Evolutionary conservation across 1,140 invertebrate species (phyloP).

Genomic region (Heliconius eleuchia): DNA sequence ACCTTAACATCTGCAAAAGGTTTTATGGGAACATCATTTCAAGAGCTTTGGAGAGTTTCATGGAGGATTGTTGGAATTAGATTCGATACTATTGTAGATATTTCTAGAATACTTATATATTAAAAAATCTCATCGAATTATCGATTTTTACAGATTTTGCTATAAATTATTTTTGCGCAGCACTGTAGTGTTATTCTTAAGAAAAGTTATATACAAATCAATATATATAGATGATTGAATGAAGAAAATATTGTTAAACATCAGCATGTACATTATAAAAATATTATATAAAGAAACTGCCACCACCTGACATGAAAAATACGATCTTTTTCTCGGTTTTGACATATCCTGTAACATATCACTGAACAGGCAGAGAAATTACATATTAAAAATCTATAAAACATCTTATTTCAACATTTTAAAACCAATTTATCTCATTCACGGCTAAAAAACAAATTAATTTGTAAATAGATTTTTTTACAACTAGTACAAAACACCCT

Average conservation of each 20-base stretch:
- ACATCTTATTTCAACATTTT: background rate
- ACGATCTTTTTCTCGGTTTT: background rate
- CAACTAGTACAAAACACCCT: background rate
- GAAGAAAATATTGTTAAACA: background rate
- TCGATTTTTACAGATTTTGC: conserved; percentile 22
- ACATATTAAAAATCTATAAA: background rate
- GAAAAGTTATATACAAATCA: background rate
- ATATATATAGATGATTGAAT: background rate
- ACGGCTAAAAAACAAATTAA: background rate
- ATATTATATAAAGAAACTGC: background rate
- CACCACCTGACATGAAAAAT: background rate
- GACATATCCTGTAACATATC: conserved; percentile 7
- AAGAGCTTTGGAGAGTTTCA: conserved; percentile 23
- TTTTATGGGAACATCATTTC: conserved; percentile 29
- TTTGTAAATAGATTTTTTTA: conserved; percentile 1
- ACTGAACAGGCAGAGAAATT: background rate
- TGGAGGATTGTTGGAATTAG: conserved; percentile 28
- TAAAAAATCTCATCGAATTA: conserved; percentile 17
- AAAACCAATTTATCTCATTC: background rate
- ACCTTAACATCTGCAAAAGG: background rate
- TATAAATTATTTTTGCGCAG: conserved; percentile 24
- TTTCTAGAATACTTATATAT: conserved; percentile 16
- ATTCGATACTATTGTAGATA: conserved; percentile 30
- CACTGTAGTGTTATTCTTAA: conserved; percentile 13
- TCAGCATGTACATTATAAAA: background rate